phyloP scores from a whole-genome alignment of 92 coral and sea anemone genomes.

The Phenganax subtilis region DNA sequence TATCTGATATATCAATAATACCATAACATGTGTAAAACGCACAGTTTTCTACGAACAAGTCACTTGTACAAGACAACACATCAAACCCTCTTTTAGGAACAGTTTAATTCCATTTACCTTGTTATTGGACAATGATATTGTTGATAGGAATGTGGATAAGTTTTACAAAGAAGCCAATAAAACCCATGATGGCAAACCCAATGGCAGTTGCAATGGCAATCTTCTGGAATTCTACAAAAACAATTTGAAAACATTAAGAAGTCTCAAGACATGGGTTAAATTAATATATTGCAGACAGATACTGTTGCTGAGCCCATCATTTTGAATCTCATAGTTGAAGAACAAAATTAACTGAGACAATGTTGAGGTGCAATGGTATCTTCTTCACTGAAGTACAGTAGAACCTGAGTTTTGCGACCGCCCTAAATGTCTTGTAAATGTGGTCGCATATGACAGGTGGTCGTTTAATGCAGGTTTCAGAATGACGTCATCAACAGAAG shows the following conservation, averaged over 20 bases:
- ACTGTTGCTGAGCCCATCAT: neutral
- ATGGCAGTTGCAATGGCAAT: constrained; percentile 98
- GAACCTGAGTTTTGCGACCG: too few relatives aligned
- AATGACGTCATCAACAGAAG: too few relatives aligned
- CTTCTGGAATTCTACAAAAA: constrained; percentile 81
- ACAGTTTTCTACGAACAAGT: too few relatives aligned
- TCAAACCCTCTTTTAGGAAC: neutral
- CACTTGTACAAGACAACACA: neutral
- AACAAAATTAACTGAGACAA: too few relatives aligned
- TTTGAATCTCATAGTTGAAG: too few relatives aligned
- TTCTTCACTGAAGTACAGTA: too few relatives aligned
- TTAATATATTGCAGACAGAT: neutral
- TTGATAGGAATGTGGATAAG: constrained; percentile 95
- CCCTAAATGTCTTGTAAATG: too few relatives aligned
- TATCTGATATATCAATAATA: too few relatives aligned
- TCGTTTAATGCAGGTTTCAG: too few relatives aligned
- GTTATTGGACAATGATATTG: constrained; percentile 93
- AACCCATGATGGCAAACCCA: constrained; percentile 99
- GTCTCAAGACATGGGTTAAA: neutral
- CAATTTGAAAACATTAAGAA: constrained; percentile 5
- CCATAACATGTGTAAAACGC: too few relatives aligned
- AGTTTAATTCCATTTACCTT: constrained; percentile 31
- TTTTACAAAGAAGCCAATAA: constrained; percentile 94
- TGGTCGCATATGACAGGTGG: too few relatives aligned
- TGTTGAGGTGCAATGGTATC: too few relatives aligned